Evolutionary conservation across 2,797 vertebrate genomes (phyloP), one percentile per base, ranked within the genome.

Genomic region (Dermochelys coriacea): DNA sequence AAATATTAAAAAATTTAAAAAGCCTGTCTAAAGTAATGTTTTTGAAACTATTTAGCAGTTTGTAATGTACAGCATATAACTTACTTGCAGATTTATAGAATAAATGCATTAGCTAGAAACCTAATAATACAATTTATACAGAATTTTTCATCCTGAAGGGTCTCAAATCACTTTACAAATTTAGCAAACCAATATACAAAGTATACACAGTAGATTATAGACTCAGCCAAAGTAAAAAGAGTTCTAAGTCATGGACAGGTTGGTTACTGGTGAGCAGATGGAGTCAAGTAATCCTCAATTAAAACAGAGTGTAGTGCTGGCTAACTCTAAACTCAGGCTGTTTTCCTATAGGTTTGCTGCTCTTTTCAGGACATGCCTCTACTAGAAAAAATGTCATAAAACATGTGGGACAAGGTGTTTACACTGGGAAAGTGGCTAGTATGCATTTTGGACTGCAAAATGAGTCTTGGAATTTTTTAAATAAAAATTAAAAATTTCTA

Each of bases 61-160:
- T 54, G 55, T 5, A 18, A n/a, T 41, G 41, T 29, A 31, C 8
- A 31, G 15, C 3, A 14, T 1, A 8, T 1, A 19, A 29, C 12
- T 52, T 74, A 57, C 18, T 9, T 1, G 47, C 9, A 29, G 6
- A 12, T 21, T 18, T 5, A 0, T 1, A 3, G 12, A 2, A 71
- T 37, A n/a, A 12, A 55, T 51, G 68, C n/a, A 23, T 23, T 71
- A 6, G 50, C 85, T 12, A 57, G 4, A 47, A 2, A 5, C 31
- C 52, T 23, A 80, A 52, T 12, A 0, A 2, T 0, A 50, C 41
- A 50, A 82, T 68, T 2, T 3, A 11, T 12, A 19, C 0, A 3
- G 5, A 1, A 37, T 0, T 10, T 1, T 1, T 50, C 55, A 0
- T 2, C 6, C 18, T 6, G 2, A 3, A n/a, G 23, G 2, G 23